Base-by-base conservation (phyloP, 2,888 invertebrate species). In the Hemistola chrysoprasaria region DNA sequence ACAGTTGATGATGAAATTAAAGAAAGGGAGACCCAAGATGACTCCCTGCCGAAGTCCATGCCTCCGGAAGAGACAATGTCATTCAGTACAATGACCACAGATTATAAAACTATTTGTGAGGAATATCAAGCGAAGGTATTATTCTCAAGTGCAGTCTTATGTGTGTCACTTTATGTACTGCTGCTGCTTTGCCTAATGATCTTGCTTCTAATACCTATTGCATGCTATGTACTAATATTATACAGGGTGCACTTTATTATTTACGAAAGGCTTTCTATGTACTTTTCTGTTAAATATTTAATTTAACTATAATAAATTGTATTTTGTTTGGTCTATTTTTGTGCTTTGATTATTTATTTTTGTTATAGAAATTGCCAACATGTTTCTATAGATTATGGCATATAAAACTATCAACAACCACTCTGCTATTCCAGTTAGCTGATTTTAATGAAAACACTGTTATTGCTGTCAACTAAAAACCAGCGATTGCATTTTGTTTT, bases 41-140 rank as follows among this genome's bases (percentile, higher is more conserved):
- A 76, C 23, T 58, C 56, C 6, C 65, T 69, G 1, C 78, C 78
- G 1, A 87, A 84, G 46, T 86, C 85, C 1, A 68, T 82, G 39
- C 69, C 71, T 7, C 70, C 65, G 0, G 83, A 83, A 11, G 87
- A 88, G 29, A 78, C 76, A 6, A 66, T 73, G 47, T 86, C 89
- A 47, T 89, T 92, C 40, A 91, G 90, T 57, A 90, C 91, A 3
- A 83, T 92, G 56, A 91, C 93, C 6, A 93, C 93, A 11, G 94
- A 94, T 53, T 94, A 94, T 69, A 92, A 92, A 65, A 93, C 93
- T 8, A 88, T 93, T 37, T 91, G 93, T 63, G 93, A 93, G 56
- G 92, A 94, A 46, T 93, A 92, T 70, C 91, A 92, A 32, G 90
- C 77, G 37, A 93, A 93, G 90, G 95, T 95, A 85, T 66, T 80